phyloP scores from a whole-genome alignment of 2,113 vertebrate genomes.

The Craseonycteris thonglongyai region DNA sequence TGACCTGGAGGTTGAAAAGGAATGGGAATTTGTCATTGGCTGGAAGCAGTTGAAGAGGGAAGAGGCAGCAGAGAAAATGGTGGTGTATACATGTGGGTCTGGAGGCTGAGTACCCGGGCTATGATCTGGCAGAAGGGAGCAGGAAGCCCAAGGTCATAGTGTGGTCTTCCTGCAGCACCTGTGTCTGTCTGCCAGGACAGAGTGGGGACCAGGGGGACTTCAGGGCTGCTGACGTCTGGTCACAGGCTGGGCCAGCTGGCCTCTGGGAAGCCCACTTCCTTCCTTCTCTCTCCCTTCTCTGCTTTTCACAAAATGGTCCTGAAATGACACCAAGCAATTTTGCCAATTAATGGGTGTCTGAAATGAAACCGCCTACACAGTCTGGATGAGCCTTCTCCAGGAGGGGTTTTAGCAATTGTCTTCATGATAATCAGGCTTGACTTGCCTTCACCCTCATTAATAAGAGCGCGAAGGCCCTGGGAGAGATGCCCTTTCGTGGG shows the following conservation, averaged over 20 bases:
- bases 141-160: background rate
- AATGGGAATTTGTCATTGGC: background rate
- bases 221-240: constrained; percentile 58
- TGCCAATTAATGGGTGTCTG: constrained; percentile 85
- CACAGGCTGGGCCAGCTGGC: constrained; percentile 48
- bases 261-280: constrained; percentile 8
- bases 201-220: background rate
- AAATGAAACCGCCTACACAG: constrained; percentile 83
- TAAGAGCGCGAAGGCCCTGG: constrained; percentile 78
- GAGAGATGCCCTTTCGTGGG: constrained; percentile 82
- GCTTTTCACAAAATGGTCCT: constrained; percentile 78
- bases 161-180: background rate
- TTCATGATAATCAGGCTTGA: constrained; percentile 84
- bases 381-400: constrained; percentile 81
- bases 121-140: background rate
- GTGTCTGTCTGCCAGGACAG: background rate
- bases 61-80: background rate
- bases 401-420: constrained; percentile 82
- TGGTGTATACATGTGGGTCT: background rate
- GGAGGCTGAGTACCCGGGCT: background rate
- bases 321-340: constrained; percentile 83
- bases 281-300: constrained; percentile 45
- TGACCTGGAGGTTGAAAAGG: background rate
- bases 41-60: background rate
- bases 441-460: constrained; percentile 83